These are phyloP conservation scores for Origma solitaria DNA, from an alignment of 2,113 vertebrate species.

Conservation along the genomic window DNA sequence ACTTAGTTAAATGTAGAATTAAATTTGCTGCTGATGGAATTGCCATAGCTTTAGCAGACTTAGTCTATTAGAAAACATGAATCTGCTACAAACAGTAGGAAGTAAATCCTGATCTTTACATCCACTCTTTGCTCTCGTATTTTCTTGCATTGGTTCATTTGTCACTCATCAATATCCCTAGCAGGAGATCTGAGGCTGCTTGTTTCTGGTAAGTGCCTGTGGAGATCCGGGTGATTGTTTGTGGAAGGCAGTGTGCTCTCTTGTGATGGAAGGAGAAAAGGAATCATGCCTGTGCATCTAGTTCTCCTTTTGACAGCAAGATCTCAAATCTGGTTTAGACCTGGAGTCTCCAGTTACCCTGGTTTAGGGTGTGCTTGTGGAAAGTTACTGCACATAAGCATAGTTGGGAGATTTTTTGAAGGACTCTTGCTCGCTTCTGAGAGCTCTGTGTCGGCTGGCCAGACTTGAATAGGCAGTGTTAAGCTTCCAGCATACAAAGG, in stretches of 20 bases:
- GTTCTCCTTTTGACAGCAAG: neutral
- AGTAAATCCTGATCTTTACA: neutral
- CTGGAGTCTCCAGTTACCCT: neutral
- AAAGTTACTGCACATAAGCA: neutral
- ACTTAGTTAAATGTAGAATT: neutral
- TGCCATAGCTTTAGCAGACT: neutral
- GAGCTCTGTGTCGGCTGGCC: neutral
- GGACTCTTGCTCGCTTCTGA: neutral
- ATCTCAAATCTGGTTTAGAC: neutral
- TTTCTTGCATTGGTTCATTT: neutral
- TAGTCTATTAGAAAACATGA: neutral
- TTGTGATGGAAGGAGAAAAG: neutral
- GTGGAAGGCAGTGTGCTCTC: neutral
- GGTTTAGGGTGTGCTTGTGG: accelerated
- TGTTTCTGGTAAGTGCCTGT: neutral
- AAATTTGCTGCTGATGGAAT: neutral
- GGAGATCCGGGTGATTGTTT: neutral
- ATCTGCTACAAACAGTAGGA: neutral
- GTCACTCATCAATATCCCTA: neutral
- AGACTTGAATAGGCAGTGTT: neutral
- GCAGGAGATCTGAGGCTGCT: neutral
- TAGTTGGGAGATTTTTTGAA: neutral
- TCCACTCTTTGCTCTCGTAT: neutral
- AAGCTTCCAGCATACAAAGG: neutral
- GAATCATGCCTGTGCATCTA: neutral